phyloP scores from a whole-genome alignment of 1,140 invertebrate genomes.

The Littorina saxatilis region DNA sequence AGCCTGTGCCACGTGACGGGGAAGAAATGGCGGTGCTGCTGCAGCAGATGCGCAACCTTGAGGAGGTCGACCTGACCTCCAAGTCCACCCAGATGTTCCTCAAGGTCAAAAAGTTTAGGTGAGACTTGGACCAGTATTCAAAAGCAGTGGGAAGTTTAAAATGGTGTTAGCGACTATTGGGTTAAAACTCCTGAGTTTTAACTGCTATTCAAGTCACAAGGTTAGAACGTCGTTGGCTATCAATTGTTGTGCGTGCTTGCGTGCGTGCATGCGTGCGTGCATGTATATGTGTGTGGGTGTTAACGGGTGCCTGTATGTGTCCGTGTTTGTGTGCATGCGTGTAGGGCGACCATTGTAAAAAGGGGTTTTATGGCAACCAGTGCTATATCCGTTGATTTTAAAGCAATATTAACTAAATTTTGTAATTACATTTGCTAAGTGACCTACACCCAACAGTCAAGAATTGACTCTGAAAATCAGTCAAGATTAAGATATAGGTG shows the following conservation, averaged over 20 bases:
- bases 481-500: too few relatives aligned
- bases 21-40: conserved; percentile 31
- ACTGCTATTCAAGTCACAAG: too few relatives aligned
- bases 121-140: background rate
- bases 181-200: too few relatives aligned
- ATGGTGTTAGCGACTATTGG: background rate
- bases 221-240: too few relatives aligned
- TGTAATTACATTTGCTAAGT: too few relatives aligned
- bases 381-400: too few relatives aligned
- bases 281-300: background rate
- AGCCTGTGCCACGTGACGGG: background rate
- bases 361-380: too few relatives aligned
- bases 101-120: conserved; percentile 20
- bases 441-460: too few relatives aligned
- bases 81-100: conserved; percentile 44
- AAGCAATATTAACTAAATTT: too few relatives aligned
- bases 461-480: too few relatives aligned
- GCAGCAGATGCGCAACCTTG: conserved; percentile 32
- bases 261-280: background rate
- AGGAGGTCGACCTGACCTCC: conserved; percentile 40
- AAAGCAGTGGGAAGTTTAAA: background rate
- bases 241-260: background rate
- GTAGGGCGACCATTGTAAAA: too few relatives aligned
- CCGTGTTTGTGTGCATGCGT: background rate
- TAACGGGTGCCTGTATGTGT: background rate